Evolutionary conservation across 64 coral and sea anemone species (phyloP), one percentile per base, ranked within the genome.

Genomic region (Montipora capricornis): DNA sequence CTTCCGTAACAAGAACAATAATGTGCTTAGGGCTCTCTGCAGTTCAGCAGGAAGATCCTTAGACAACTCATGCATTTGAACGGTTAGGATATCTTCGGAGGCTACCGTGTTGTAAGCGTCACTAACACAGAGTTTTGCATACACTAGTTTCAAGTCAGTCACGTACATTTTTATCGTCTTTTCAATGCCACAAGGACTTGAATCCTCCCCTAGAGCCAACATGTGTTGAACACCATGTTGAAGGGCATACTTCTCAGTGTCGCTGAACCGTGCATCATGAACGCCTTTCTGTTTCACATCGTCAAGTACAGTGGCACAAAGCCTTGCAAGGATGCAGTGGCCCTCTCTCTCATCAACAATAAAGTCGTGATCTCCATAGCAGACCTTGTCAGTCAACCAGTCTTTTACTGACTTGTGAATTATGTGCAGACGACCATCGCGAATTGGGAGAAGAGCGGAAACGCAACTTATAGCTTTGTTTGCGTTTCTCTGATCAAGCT

Each of bases 401-500:
- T 92, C 90, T 37, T 83, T 74, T 2, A 92, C 70, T 1, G 90
- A 61, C 50, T 92, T 92, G 80, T 92, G 90, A 74, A 92, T 76
- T 29, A 76, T 73, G 17, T 44, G 58, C 17, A 92, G 49, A 20
- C 60, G 26, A 9, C 74, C 73, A 66, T 92, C 37, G 16, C 20
- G 44, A 15, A 90, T 49, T 26, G 89, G 89, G 4, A 90, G 80
- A n/a, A 90, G 76, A 1, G 44, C 48, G 15, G 77, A 79, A 13
- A 90, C 53, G 26, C 46, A 68, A 48, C 37, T 20, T 13, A 90
- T 67, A 3, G 77, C 77, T 20, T 80, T 68, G 3, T 51, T 70
- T 10, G 44, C 68, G 22, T 16, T 20, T 69, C 29, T 8, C 1
- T 67, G 75, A 20, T 45, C 55, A 60, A 47, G 3, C 5, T 20